Evolutionary conservation across 2,888 invertebrate genomes (phyloP).

Genomic region (Cerastis leucographa): DNA sequence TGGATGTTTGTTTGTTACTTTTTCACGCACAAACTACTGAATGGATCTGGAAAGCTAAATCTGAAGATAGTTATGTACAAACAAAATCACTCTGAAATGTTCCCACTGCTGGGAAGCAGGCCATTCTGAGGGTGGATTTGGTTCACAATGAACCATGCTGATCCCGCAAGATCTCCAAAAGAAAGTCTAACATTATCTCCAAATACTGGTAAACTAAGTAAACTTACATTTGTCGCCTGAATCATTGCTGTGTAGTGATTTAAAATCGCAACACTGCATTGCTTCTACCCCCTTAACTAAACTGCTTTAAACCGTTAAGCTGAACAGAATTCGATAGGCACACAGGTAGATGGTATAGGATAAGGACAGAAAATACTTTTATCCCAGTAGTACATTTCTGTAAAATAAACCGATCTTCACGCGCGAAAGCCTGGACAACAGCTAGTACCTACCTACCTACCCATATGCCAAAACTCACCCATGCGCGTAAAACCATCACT

Average conservation of each 20-base stretch:
- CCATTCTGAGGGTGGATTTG: not conserved
- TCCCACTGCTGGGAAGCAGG: not conserved
- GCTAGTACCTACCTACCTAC: no score
- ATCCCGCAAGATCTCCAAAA: not conserved
- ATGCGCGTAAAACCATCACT: not conserved
- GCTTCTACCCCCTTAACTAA: not conserved
- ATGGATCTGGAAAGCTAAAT: no score
- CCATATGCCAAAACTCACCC: not conserved
- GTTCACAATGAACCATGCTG: not conserved
- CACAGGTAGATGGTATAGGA: not conserved
- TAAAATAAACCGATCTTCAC: not conserved
- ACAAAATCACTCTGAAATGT: not conserved
- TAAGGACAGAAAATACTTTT: not conserved
- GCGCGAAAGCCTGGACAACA: not conserved
- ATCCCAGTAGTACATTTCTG: not conserved
- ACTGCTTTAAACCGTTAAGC: not conserved
- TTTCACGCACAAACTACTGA: no score
- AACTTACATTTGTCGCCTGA: not conserved
- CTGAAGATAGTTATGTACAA: no score
- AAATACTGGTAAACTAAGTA: not conserved
- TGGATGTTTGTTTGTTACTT: no score
- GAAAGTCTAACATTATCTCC: not conserved
- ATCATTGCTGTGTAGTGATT: constrained; percentile 28
- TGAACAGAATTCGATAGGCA: not conserved
- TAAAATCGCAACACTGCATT: not conserved